These are phyloP conservation scores for Tribolium madens DNA, from an alignment of 1,140 invertebrate genomes.

Conservation along the genomic window DNA sequence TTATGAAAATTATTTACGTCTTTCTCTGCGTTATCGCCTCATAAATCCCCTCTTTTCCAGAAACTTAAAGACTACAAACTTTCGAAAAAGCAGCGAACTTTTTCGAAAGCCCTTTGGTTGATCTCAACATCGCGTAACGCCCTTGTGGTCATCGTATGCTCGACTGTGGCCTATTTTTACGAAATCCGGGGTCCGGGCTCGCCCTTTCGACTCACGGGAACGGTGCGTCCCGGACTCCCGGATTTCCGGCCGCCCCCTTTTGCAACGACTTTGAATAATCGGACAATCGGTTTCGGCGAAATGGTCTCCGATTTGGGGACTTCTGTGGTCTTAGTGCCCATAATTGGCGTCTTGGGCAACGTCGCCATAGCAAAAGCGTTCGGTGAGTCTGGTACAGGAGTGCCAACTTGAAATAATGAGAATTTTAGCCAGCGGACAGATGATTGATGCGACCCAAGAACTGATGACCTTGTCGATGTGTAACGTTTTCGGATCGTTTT, in stretches of 20 bases:
- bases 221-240: constrained; percentile 74
- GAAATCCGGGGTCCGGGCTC: constrained; percentile 64
- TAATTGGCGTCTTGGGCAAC: constrained; percentile 86
- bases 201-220: constrained; percentile 77
- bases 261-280: constrained; percentile 69
- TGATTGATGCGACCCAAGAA: constrained; percentile 87
- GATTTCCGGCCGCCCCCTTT: constrained; percentile 72
- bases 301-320: constrained; percentile 76
- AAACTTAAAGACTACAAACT: constrained; percentile 73
- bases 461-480: constrained; percentile 86
- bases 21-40: background rate
- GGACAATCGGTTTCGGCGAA: constrained; percentile 65
- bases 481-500: constrained; percentile 91
- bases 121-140: constrained; percentile 85
- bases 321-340: constrained; percentile 81
- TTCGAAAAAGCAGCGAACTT: constrained; percentile 62
- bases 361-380: constrained; percentile 91
- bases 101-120: constrained; percentile 76
- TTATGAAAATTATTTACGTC: background rate
- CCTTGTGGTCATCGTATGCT: constrained; percentile 76
- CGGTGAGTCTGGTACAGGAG: constrained; percentile 66
- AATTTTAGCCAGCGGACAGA: constrained; percentile 76
- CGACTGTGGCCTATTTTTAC: constrained; percentile 71
- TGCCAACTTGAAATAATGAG: background rate
- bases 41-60: constrained; percentile 64